These are phyloP conservation scores for Acanthoscelides obtectus DNA, from an alignment of 2,888 invertebrate species.

Conservation along the genomic window DNA sequence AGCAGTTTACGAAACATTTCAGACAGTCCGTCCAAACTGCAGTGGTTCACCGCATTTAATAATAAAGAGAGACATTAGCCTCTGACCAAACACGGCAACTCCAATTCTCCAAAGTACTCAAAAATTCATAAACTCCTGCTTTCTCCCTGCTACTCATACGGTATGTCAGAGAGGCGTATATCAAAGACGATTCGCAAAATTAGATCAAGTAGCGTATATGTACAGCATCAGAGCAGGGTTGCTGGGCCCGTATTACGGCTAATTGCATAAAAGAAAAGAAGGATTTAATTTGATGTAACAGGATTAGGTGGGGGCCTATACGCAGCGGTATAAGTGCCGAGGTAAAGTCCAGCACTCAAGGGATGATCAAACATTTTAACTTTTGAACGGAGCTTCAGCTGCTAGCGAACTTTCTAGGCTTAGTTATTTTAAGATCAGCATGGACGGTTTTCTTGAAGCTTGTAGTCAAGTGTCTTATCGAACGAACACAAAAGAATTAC, in stretches of 20 bases:
- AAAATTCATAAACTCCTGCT: not conserved
- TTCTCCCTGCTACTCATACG: not conserved
- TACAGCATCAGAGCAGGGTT: not conserved
- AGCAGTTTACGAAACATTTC: too few relatives aligned
- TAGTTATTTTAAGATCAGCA: not conserved
- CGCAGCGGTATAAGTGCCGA: not conserved
- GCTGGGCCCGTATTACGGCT: slow-evolving; percentile 1
- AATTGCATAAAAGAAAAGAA: slow-evolving; percentile 18
- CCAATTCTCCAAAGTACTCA: not conserved
- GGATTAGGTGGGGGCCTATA: not conserved
- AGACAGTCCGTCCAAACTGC: too few relatives aligned
- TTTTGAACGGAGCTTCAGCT: not conserved
- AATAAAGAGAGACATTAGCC: not conserved
- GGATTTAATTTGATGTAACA: slow-evolving; percentile 12
- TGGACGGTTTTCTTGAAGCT: too few relatives aligned
- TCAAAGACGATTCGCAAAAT: not conserved
- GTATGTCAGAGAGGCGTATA: not conserved
- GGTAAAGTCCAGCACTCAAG: not conserved
- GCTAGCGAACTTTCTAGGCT: not conserved
- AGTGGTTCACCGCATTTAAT: not conserved
- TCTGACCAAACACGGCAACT: not conserved
- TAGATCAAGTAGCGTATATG: not conserved
- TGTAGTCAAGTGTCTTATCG: too few relatives aligned
- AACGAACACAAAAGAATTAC: too few relatives aligned
- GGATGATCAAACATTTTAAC: not conserved